Evolutionary conservation across 2,113 vertebrate species (phyloP), one percentile per base, ranked within the genome.

Genomic region (Zosterops borbonicus): DNA sequence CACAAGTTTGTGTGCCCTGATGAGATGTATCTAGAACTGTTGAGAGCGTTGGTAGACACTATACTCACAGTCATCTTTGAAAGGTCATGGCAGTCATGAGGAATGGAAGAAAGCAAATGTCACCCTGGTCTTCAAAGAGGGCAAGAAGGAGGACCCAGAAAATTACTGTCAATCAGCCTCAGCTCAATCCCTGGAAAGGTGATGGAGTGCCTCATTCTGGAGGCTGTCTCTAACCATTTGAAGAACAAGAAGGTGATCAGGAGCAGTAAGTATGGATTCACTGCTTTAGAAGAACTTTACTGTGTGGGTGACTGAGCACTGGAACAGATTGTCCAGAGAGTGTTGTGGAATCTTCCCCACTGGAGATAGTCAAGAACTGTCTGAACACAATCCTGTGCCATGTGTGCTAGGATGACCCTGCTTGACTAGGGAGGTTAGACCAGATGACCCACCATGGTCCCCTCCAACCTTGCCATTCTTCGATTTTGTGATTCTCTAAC

Each of bases 141-240:
- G 9, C 16, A 47, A 41, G 16, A 35, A 79, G 31, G 29, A 49
- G 14, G 21, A 31, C 7, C 4, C 35, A 56, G 17, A 25, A 39
- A 71, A 42, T 33, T 55, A 25, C 10, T 41, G 20, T 29, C 12
- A 42, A 12, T 42, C 29, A 56, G 21, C 25, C 17, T 49, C 29
- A 31, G 3, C 49, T 79, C 35, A 25, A 2, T 64, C 29, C 17
- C 21, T 18, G 35, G 58, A 49, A 42, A 71, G 4, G 24, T 24
- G 58, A 49, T 29, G 12, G n/a, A 39, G 12, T 78, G 6, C 8
- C 19, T 71, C 5, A 18, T 56, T 49, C 49, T 35, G 35, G 35
- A 35, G 25, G 11, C 21, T 0, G 0, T 56, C 13, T 79, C 56
- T 47, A 63, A 35, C 4, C 17, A 22, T 21, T 14, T 35, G 17